phyloP scores from a whole-genome alignment of 2,888 invertebrate genomes.

The Cheilosia variabilis region DNA sequence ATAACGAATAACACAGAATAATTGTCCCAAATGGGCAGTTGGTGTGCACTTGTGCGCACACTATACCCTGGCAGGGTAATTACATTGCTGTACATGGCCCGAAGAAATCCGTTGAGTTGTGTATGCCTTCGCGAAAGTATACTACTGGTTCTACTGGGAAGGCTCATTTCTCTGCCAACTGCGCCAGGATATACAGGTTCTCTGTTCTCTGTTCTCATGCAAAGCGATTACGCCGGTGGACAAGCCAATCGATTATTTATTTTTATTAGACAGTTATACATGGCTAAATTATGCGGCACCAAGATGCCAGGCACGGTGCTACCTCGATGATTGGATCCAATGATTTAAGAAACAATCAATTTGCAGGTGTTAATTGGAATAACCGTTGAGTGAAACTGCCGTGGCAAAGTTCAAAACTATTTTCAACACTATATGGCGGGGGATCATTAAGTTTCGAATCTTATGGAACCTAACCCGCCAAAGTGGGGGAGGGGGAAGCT shows the following conservation, averaged over 20 bases:
- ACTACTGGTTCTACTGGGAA: too few relatives aligned
- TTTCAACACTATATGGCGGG: constrained; percentile 27
- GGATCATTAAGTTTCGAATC: constrained; percentile 42
- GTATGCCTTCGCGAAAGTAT: not conserved
- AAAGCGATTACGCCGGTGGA: constrained; percentile 46
- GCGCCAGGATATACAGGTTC: constrained; percentile 60
- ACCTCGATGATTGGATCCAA: constrained; percentile 58
- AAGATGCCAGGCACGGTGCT: constrained; percentile 14
- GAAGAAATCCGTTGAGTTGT: constrained; percentile 33
- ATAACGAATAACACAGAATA: constrained; percentile 50
- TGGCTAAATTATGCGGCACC: constrained; percentile 31
- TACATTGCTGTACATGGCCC: constrained; percentile 57
- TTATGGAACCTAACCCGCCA: constrained; percentile 37
- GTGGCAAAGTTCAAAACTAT: constrained; percentile 65
- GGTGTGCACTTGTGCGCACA: constrained; percentile 63
- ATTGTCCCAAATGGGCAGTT: constrained; percentile 76
- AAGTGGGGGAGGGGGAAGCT: constrained; percentile 1
- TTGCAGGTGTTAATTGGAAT: constrained; percentile 74
- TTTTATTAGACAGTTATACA: constrained; percentile 63
- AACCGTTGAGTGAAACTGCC: constrained; percentile 63
- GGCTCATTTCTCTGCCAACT: constrained; percentile 13
- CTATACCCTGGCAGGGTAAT: constrained; percentile 46
- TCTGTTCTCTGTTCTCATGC: constrained; percentile 48
- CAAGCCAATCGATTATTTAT: constrained; percentile 66
- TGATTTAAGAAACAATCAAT: constrained; percentile 75